Evolutionary conservation across 2,797 vertebrate species (phyloP).

Genomic region (Poeciliopsis paucimaculata): DNA sequence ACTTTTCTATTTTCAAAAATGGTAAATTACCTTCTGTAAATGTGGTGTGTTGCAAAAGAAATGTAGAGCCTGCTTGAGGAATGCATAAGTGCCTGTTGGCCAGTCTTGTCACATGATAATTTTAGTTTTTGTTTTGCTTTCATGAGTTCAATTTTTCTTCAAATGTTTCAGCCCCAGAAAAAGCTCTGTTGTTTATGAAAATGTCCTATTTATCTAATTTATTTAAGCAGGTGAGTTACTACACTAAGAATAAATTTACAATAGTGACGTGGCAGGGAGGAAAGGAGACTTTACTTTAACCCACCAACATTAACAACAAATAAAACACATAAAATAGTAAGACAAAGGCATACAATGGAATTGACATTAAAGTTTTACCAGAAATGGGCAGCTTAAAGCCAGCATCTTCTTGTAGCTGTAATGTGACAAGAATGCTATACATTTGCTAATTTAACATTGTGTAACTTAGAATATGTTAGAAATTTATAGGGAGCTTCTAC

Average conservation of each 20-base stretch:
- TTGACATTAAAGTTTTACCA: too few species aligned
- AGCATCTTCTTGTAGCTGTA: neutral
- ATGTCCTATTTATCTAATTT: too few species aligned
- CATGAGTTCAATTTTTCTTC: neutral
- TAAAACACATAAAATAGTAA: too few species aligned
- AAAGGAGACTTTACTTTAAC: too few species aligned
- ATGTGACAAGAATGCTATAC: neutral
- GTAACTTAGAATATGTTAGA: neutral
- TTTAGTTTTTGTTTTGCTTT: neutral
- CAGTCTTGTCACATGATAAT: neutral
- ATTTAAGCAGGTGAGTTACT: too few species aligned
- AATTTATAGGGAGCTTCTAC: neutral
- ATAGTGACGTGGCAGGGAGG: too few species aligned
- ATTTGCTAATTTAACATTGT: neutral
- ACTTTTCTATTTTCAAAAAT: neutral
- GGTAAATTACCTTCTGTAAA: neutral
- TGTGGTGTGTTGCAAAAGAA: neutral
- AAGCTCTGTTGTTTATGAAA: neutral
- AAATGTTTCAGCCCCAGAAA: neutral
- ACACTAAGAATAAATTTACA: too few species aligned
- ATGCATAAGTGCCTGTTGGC: neutral
- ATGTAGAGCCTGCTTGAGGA: neutral
- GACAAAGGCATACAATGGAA: too few species aligned
- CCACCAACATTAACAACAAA: too few species aligned
- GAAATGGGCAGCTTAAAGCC: too few species aligned